Evolutionary conservation across 2,797 vertebrate species (phyloP).

Genomic region (Octomys mimax): DNA sequence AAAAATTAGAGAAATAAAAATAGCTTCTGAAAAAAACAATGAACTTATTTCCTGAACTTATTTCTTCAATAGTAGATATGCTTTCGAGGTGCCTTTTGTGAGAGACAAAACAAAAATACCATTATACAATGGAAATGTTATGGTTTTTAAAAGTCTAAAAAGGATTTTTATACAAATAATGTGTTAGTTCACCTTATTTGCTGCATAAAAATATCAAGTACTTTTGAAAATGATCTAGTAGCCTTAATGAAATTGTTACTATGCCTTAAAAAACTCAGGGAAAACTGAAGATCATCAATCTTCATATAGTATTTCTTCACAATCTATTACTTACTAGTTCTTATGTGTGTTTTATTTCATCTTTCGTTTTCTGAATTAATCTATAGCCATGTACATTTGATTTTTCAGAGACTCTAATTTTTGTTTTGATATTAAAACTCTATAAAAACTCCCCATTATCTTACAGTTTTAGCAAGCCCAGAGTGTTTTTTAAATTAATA

Average conservation of each 20-base stretch:
- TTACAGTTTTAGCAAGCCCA: not conserved
- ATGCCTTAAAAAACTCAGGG: conserved; percentile 4
- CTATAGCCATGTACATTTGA: not conserved
- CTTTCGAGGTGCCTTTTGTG: conserved; percentile 3
- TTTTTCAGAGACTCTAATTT: not conserved
- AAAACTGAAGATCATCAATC: not conserved
- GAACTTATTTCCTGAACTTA: not conserved
- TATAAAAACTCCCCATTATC: not conserved
- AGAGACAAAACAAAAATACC: not conserved
- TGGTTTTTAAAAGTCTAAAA: not conserved
- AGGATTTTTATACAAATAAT: not conserved
- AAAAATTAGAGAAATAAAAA: not conserved
- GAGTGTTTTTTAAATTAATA: not conserved
- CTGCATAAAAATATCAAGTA: not conserved
- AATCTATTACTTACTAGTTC: not conserved
- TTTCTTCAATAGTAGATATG: not conserved
- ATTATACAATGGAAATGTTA: not conserved
- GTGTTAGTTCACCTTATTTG: not conserved
- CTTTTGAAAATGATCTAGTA: conserved; percentile 17
- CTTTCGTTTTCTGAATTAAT: conserved; percentile 5
- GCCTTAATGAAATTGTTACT: not conserved
- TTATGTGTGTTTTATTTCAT: not conserved
- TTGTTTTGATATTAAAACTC: conserved; percentile 21
- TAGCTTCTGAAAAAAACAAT: not conserved
- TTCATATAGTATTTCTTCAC: not conserved